Evolutionary conservation across 2,113 vertebrate species (phyloP), one percentile per base, ranked within the genome.

Genomic region (Megalops atlanticus): DNA sequence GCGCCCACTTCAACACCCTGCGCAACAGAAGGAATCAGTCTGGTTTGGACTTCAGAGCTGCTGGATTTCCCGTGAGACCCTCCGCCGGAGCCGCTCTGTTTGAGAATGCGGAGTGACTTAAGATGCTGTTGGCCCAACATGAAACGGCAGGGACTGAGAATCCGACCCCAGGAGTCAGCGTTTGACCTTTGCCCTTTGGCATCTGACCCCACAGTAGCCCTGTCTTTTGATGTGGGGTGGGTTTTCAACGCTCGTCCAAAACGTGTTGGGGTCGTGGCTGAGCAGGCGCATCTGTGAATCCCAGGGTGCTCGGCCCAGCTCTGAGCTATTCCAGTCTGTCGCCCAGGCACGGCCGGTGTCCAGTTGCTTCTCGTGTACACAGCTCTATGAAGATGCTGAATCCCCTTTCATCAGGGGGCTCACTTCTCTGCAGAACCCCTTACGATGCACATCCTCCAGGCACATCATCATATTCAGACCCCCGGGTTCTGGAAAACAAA

Each of bases 31-130:
- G 27, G 58, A 7, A 8, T 3, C 10, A 54, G 64, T 47, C 77
- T 31, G 58, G n/a, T 11, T 64, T 1, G 3, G 24, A 58, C n/a
- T 58, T n/a, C 31, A 31, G 4, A 31, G 58, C 12, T 31, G n/a
- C 58, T n/a, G 11, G n/a, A 64, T 64, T 27, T 64, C 58, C n/a
- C 24, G 49, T 54, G 49, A 54, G 49, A 68, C 16, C 11, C 31
- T 39, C 15, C 27, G 11, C 38, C 35, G 47, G 35, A 72, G 41
- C 41, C 49, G 11, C 64, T 71, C 43, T 35, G 64, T n/a, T 47
- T 79, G 68, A 71, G 45, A n/a, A 45, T 79, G 27, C 35, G 49
- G 78, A 31, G 70, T 79, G 54, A 78, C 69, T 21, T 70, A 40
- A 45, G 41, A 70, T 79, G 18, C 18, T 43, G 31, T 38, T n/a